Conservation (phyloP, 1,140 invertebrate genomes). For the Nebria ingens region DNA sequence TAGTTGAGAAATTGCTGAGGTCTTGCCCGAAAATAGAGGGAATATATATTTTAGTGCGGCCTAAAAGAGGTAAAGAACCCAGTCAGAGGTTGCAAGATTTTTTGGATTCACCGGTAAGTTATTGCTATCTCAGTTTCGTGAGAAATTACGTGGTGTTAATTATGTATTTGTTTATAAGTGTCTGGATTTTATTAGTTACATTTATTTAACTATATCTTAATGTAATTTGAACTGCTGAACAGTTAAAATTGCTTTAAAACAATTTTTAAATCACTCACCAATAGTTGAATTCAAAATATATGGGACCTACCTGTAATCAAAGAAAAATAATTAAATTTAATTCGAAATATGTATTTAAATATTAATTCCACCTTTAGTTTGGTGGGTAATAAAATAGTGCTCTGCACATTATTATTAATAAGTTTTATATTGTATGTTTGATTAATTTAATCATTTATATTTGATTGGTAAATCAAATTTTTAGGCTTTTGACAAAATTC, state of each 20-base stretch:
- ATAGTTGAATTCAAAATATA: no score
- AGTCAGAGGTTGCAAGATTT: conserved; percentile 34
- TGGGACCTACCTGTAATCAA: no score
- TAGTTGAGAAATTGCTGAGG: conserved; percentile 63
- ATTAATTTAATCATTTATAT: conserved; percentile 9
- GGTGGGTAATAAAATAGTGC: not conserved
- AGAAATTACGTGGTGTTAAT: not conserved
- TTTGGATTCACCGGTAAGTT: conserved; percentile 32
- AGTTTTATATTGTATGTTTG: not conserved
- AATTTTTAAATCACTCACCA: no score
- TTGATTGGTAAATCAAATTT: not conserved
- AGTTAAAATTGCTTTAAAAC: conserved; percentile 5
- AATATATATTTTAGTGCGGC: conserved; percentile 59
- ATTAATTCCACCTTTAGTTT: no score
- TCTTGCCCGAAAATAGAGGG: conserved; percentile 53
- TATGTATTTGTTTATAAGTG: not conserved
- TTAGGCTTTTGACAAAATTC: conserved; percentile 67
- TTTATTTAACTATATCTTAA: not conserved
- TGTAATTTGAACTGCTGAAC: no score
- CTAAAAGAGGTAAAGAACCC: conserved; percentile 49
- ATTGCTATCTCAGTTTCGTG: not conserved
- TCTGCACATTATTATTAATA: not conserved
- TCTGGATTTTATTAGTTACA: not conserved
- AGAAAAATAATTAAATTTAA: no score
- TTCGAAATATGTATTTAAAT: no score